Conservation (phyloP, 2,888 invertebrate genomes). For the Eilema griseolum region DNA sequence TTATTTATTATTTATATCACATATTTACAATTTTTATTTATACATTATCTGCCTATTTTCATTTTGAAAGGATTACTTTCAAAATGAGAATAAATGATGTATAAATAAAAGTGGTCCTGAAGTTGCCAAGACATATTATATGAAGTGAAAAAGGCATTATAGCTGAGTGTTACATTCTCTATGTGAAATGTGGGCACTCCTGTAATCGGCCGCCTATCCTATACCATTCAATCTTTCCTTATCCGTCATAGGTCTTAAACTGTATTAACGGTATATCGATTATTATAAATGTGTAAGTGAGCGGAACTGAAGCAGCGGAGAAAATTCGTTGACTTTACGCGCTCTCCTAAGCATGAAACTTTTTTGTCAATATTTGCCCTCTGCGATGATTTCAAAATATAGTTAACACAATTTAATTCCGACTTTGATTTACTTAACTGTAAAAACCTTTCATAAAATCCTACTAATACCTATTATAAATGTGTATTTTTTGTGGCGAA, state of each 20-base stretch:
- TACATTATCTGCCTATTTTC: too few relatives aligned
- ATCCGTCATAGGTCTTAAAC: slow-evolving; percentile 1
- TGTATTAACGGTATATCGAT: background rate
- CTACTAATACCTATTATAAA: background rate
- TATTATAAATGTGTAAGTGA: background rate
- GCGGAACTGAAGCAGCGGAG: background rate
- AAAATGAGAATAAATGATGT: too few relatives aligned
- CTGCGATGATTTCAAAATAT: background rate
- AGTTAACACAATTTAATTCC: background rate
- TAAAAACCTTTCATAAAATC: background rate
- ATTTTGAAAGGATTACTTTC: too few relatives aligned
- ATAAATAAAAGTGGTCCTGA: background rate
- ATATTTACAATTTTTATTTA: too few relatives aligned
- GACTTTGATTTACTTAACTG: background rate
- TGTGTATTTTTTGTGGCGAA: too few relatives aligned
- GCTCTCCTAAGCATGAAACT: background rate
- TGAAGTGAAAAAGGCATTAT: background rate
- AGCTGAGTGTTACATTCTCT: background rate
- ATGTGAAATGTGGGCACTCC: background rate
- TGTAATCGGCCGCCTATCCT: slow-evolving; percentile 2
- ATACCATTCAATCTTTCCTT: background rate
- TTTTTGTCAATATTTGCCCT: background rate
- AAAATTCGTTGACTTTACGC: background rate
- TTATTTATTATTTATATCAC: too few relatives aligned
- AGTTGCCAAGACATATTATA: background rate